Percentiles rank a stretch among this genome's conserved stretches.
Evolutionary conservation across 2,113 vertebrate genomes (phyloP).

Genomic region (Pterocles gutturalis): DNA sequence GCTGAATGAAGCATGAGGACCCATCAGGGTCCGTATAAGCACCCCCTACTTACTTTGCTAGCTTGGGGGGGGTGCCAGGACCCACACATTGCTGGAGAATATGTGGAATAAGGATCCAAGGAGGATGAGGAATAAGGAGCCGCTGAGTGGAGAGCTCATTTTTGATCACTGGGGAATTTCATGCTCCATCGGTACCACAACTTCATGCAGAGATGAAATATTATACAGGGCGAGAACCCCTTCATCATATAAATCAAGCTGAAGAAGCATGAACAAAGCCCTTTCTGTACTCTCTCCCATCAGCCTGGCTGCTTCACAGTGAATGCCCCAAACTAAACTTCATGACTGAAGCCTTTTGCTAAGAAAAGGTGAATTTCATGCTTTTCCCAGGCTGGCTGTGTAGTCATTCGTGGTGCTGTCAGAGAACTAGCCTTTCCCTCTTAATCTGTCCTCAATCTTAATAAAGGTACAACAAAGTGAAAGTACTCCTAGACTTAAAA

Average conservation of each 20-base stretch:
- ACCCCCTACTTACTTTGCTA: background rate
- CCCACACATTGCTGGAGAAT: background rate
- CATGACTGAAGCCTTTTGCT: slow-evolving; percentile 15
- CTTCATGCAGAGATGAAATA: slow-evolving; percentile 14
- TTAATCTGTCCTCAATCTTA: background rate
- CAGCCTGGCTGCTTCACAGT: background rate
- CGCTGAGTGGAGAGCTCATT: background rate
- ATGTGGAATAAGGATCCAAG: background rate
- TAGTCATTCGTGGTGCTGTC: background rate
- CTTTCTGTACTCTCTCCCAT: slow-evolving; percentile 32
- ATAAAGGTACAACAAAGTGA: background rate
- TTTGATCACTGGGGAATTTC: slow-evolving; percentile 35
- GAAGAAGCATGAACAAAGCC: slow-evolving; percentile 44
- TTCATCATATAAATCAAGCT: slow-evolving; percentile 27
- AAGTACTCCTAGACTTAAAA: slow-evolving; percentile 18
- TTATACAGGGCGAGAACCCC: background rate
- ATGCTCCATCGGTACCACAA: background rate
- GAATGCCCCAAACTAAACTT: slow-evolving; percentile 38
- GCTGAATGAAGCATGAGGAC: background rate
- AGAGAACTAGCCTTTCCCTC: background rate
- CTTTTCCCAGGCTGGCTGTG: slow-evolving; percentile 2
- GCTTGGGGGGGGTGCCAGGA: background rate
- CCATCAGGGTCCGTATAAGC: background rate
- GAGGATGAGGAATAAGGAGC: background rate
- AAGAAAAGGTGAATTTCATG: slow-evolving; percentile 44